These are phyloP conservation scores for Plectus sambesii DNA, from an alignment of 1,140 invertebrate genomes.

Conservation along the genomic window DNA sequence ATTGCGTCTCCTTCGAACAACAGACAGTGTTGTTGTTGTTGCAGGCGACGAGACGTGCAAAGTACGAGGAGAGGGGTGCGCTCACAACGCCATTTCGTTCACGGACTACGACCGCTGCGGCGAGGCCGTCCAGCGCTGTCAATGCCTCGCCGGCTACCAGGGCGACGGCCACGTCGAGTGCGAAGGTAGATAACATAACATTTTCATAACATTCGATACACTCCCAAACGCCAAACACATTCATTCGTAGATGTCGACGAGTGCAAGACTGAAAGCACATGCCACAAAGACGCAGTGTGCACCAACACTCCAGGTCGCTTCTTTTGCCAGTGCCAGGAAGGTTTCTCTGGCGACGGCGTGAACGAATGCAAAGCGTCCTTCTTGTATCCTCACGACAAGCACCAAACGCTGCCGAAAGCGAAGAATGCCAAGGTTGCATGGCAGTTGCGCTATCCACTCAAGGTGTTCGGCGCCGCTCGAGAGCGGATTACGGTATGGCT, in stretches of 20 bases:
- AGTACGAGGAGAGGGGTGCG: conserved; percentile 19
- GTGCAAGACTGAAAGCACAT: conserved; percentile 63
- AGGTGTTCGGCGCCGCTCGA: conserved; percentile 31
- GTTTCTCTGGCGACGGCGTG: conserved; percentile 35
- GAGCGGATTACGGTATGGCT: conserved; percentile 30
- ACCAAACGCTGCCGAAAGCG: conserved; percentile 32
- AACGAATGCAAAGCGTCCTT: conserved; percentile 38
- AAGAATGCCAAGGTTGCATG: conserved; percentile 33
- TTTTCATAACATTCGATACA: no score
- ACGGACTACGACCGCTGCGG: conserved; percentile 40
- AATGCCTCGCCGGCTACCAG: conserved; percentile 37
- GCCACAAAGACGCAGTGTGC: conserved; percentile 76
- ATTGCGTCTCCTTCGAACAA: conserved; percentile 4
- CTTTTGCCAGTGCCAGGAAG: conserved; percentile 65
- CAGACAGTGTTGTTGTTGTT: conserved; percentile 1
- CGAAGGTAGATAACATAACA: no score
- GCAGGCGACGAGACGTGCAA: conserved; percentile 4
- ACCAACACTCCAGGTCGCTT: conserved; percentile 79
- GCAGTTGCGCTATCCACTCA: conserved; percentile 34
- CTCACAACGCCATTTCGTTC: conserved; percentile 39
- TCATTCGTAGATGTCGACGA: conserved; percentile 68
- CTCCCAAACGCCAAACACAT: no score
- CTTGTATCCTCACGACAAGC: conserved; percentile 32
- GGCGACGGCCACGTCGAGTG: conserved; percentile 35
- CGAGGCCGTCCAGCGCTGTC: conserved; percentile 35